Evolutionary conservation across 2,113 vertebrate species (phyloP).

Genomic region (Sylvilagus bachmani): DNA sequence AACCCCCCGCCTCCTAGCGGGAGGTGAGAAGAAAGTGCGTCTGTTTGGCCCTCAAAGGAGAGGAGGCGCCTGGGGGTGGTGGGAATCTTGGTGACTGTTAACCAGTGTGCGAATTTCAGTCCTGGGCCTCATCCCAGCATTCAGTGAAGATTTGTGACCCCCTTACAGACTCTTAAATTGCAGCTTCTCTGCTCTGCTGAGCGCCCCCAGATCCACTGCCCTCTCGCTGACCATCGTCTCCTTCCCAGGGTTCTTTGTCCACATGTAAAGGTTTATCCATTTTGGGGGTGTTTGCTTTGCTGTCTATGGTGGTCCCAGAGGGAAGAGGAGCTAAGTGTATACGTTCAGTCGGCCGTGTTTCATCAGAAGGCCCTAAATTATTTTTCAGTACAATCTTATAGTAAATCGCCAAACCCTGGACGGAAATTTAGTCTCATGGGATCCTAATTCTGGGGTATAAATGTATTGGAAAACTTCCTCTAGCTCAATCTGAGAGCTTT

Average conservation of each 20-base stretch:
- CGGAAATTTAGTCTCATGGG: conserved; percentile 5
- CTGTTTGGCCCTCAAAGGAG: not conserved
- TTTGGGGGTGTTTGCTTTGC: not conserved
- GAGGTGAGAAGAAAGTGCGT: not conserved
- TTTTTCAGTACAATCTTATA: conserved; percentile 28
- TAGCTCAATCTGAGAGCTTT: not conserved
- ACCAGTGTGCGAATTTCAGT: not conserved
- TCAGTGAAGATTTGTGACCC: not conserved
- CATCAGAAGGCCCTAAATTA: not conserved
- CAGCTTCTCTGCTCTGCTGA: not conserved
- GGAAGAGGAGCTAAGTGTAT: not conserved
- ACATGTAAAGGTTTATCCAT: not conserved
- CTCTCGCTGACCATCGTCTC: not conserved
- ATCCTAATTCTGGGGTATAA: conserved; percentile 37
- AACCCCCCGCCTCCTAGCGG: not conserved
- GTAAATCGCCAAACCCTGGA: not conserved
- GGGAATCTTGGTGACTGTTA: not conserved
- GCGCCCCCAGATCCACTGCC: not conserved
- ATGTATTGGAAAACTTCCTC: not conserved
- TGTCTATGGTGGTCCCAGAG: not conserved
- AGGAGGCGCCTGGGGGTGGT: not conserved
- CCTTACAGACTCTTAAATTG: not conserved
- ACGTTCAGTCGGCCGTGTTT: not conserved
- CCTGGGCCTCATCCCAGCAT: not conserved
- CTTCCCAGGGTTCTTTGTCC: not conserved